Percentiles rank a stretch among this genome's conserved stretches.
These are phyloP conservation scores for Dichetophora obliterata DNA, from an alignment of 2,888 invertebrate species.

Conservation along the genomic window DNA sequence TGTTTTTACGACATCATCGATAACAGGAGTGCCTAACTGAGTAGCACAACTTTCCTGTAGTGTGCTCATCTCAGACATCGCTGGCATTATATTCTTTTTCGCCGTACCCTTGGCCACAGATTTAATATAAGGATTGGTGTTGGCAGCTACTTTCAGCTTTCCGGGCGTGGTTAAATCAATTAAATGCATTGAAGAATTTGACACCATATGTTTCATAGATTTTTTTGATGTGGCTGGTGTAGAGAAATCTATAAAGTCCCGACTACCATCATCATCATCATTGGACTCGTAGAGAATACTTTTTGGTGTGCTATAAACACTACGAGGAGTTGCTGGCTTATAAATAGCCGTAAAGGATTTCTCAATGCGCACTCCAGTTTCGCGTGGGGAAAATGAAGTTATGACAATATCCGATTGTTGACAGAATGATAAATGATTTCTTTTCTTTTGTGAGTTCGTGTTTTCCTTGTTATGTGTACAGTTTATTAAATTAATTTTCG, in stretches of 20 bases:
- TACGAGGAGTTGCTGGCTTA: slow-evolving; percentile 52
- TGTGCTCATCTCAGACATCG: slow-evolving; percentile 21
- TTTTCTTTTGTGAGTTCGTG: slow-evolving; percentile 50
- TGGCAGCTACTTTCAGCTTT: slow-evolving; percentile 44
- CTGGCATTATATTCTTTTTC: not conserved
- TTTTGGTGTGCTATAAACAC: slow-evolving; percentile 57
- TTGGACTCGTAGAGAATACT: slow-evolving; percentile 55
- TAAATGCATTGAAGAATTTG: slow-evolving; percentile 62
- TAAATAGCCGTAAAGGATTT: slow-evolving; percentile 63
- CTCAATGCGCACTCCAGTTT: slow-evolving; percentile 59
- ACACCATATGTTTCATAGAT: slow-evolving; percentile 13
- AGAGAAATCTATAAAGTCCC: slow-evolving; percentile 54
- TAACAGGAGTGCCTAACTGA: slow-evolving; percentile 36
- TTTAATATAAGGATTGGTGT: slow-evolving; percentile 37
- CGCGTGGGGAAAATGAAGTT: slow-evolving; percentile 66
- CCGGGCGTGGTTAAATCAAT: slow-evolving; percentile 66
- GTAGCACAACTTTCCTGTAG: slow-evolving; percentile 33
- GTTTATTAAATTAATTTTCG: slow-evolving; percentile 55
- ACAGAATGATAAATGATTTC: slow-evolving; percentile 46
- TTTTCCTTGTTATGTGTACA: slow-evolving; percentile 60
- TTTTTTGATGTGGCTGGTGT: slow-evolving; percentile 61
- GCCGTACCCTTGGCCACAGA: slow-evolving; percentile 30
- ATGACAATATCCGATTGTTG: slow-evolving; percentile 62
- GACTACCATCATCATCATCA: slow-evolving; percentile 56
- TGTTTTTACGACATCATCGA: slow-evolving; percentile 1